Base-by-base conservation (phyloP, 2,888 invertebrate genomes). In the Drosophila emarginata region DNA sequence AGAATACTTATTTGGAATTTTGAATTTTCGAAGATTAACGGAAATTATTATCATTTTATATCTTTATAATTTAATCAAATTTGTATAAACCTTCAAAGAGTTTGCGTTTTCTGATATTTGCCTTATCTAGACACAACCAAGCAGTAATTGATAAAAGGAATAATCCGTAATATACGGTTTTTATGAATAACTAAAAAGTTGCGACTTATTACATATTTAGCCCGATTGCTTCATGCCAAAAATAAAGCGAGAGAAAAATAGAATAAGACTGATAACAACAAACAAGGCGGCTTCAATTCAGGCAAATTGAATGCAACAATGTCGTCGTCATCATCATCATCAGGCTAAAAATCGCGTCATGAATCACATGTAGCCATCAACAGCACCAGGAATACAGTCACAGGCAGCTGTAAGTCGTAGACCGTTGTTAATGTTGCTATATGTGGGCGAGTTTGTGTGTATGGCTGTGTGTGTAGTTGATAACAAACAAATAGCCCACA, bases 341-440 rank as follows among this genome's bases (percentile, higher is more conserved):
- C 32, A 18, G 40, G 52, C 40, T 53, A 12, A 61, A 67, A 67
- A 60, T 23, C 62, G 71, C 73, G 81, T 75, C 81, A 84, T 87
- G 84, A 81, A 78, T 87, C 81, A 87, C 77, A 77, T 74, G 70
- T 61, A 60, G 36, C 45, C 45, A 56, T 54, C 58, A 50, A 26
- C 59, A 52, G 26, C 51, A 51, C 26, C 9, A 53, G 14, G 28
- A 32, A 53, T 15, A 28, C 28, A 21, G 28, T 12, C 15, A 71
- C 21, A 59, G 32, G 21, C 71, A 64, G 32, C 23, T 71, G 72
- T 53, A 56, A 52, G 50, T 23, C 51, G 18, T 36, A 7, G 18
- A 18, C 18, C 15, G 18, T 26, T 26, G 32, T 23, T 53, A 15
- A 18, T 36, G 32, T 12, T 54, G 54, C 36, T 36, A 23, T 11